Evolutionary conservation across 2,113 vertebrate species (phyloP), one percentile per base, ranked within the genome.

Genomic region (Porphyrio hochstetteri): DNA sequence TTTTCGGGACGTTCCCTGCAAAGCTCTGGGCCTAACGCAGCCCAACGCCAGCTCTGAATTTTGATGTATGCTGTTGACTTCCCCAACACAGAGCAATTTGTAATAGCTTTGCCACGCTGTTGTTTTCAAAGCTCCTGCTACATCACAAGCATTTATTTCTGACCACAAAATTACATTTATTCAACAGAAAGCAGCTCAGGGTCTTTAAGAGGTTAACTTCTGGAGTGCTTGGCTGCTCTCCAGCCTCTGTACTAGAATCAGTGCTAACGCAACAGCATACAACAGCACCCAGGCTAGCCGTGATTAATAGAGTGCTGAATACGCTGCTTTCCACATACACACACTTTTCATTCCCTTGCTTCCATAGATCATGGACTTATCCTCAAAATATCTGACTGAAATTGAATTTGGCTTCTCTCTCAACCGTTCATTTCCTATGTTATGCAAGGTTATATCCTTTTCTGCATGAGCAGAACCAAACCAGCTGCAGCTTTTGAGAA

Each of bases 371-470:
- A 98, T 88, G 97, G 98, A 96, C 98, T 98, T 97, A 97, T 98
- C 98, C 98, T 98, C 97, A 97, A 98, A 98, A 98, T 98, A 98
- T 98, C 98, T 98, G 98, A 98, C 98, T 98, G 98, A 98, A 98
- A 98, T 98, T 98, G 98, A 98, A 98, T 98, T 98, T 98, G 98
- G 98, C 98, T 98, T 98, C 98, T 98, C 98, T 97, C 98, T 98
- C 98, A 98, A 98, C 98, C 97, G 97, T 98, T 98, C 98, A 98
- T 98, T 98, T 98, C 98, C 98, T 98, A 98, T 98, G 98, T 98
- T 98, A 98, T 98, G 98, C 98, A 98, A 98, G 98, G 98, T 98
- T 98, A 98, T 98, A 98, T 98, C 98, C 98, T 98, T 98, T 98
- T 98, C 98, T 98, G 98, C 98, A 98, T 98, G 98, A 98, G 97